These are phyloP conservation scores for Leptopilina drosophilae DNA, from an alignment of 2,888 invertebrate genomes.

Conservation along the genomic window DNA sequence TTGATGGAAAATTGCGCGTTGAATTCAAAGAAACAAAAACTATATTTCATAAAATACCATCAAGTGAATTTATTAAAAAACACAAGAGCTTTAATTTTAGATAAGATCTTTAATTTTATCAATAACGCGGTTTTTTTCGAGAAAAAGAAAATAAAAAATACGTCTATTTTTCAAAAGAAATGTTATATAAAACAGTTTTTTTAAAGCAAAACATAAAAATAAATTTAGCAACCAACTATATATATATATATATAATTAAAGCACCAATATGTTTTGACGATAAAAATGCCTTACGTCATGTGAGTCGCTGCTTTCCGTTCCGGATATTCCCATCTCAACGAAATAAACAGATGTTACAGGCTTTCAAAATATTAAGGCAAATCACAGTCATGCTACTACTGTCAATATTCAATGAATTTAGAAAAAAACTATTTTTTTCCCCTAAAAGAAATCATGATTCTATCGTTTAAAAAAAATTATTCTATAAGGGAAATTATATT, in stretches of 20 bases:
- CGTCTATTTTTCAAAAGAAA: neutral
- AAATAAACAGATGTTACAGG: slow-evolving; percentile 25
- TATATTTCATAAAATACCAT: too few species aligned
- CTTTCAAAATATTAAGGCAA: slow-evolving; percentile 35
- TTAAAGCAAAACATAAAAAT: slow-evolving; percentile 6
- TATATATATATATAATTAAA: slow-evolving; percentile 29
- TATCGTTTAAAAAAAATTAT: too few species aligned
- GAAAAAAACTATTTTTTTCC: too few species aligned
- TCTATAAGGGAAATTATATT: too few species aligned
- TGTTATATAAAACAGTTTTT: too few species aligned
- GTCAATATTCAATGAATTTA: neutral
- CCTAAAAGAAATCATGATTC: neutral
- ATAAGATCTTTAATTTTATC: neutral
- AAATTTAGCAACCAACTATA: slow-evolving; percentile 26
- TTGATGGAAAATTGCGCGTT: too few species aligned
- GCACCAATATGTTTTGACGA: slow-evolving; percentile 39
- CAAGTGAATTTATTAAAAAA: too few species aligned
- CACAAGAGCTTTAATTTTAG: too few species aligned
- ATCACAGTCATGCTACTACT: neutral
- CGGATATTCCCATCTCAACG: slow-evolving; percentile 36
- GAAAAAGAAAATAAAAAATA: neutral
- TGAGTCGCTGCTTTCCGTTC: slow-evolving; percentile 38
- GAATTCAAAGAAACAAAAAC: too few species aligned
- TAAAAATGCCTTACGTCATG: slow-evolving; percentile 40
- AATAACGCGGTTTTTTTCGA: neutral